These are phyloP conservation scores for Penaeus indicus DNA, from an alignment of 1,140 invertebrate genomes.

Conservation along the genomic window DNA sequence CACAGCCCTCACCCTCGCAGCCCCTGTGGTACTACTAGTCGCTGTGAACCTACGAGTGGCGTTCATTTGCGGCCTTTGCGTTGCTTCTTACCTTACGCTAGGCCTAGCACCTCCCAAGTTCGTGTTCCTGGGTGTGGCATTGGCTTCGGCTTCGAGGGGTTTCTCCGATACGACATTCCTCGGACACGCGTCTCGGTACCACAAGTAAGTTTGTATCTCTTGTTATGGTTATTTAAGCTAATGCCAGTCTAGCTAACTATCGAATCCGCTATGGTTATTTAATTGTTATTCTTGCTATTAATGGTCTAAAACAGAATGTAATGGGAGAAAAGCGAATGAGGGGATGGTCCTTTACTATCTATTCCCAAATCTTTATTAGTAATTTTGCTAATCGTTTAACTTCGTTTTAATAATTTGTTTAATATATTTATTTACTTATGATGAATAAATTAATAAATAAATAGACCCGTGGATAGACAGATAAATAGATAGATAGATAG, in stretches of 20 bases:
- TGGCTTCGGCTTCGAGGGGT: constrained; percentile 57
- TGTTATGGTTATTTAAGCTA: not conserved
- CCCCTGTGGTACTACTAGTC: constrained; percentile 75
- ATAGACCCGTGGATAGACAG: no score
- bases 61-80: constrained; percentile 42
- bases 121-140: constrained; percentile 57
- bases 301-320: no score
- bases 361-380: no score
- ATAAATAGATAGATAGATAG: no score
- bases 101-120: constrained; percentile 42
- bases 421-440: no score
- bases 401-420: no score
- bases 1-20: constrained; percentile 80
- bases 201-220: constrained; percentile 39
- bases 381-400: no score
- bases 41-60: constrained; percentile 33
- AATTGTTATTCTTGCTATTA: not conserved
- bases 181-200: constrained; percentile 47
- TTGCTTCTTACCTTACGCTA: constrained; percentile 56
- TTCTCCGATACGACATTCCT: constrained; percentile 62
- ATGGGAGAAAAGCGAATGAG: no score
- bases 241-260: not conserved
- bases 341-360: no score
- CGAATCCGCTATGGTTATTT: no score
- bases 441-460: no score